Evolutionary conservation across 2,888 invertebrate species (phyloP).

Genomic region (Hipparchia semele): DNA sequence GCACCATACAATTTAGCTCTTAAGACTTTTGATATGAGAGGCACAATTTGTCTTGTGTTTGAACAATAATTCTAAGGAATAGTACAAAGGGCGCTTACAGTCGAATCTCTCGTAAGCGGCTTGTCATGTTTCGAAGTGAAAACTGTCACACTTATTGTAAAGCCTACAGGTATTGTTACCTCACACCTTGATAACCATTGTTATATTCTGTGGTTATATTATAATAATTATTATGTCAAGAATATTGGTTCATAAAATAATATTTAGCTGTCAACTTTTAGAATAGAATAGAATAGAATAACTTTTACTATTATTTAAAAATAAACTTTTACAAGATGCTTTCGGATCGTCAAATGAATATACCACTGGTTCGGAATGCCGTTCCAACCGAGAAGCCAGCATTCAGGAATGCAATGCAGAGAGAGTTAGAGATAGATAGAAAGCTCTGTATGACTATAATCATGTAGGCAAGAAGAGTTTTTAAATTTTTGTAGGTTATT

Average conservation of each 20-base stretch:
- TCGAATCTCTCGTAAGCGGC: conserved; percentile 1
- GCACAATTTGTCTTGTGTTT: background rate
- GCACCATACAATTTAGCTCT: background rate
- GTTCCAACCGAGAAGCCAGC: too few relatives aligned
- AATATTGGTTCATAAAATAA: background rate
- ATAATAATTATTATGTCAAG: background rate
- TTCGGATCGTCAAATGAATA: too few relatives aligned
- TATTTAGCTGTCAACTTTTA: too few relatives aligned
- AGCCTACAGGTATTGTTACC: conserved; percentile 8
- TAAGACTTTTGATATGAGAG: background rate
- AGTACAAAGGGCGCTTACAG: background rate
- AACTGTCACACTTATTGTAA: conserved; percentile 6
- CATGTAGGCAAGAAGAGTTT: too few relatives aligned
- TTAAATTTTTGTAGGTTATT: too few relatives aligned
- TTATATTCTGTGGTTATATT: background rate
- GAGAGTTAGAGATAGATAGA: too few relatives aligned
- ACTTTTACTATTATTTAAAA: too few relatives aligned
- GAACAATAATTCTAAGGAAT: conserved; percentile 8
- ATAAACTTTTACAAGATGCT: too few relatives aligned
- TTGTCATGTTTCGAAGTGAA: conserved; percentile 8
- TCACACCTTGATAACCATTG: conserved; percentile 2
- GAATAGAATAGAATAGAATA: too few relatives aligned
- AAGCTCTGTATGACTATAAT: too few relatives aligned
- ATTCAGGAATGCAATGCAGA: background rate
- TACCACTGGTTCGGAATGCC: too few relatives aligned